These are phyloP conservation scores for Sclerodermus sp. DNA, from an alignment of 2,888 invertebrate genomes.

Conservation along the genomic window DNA sequence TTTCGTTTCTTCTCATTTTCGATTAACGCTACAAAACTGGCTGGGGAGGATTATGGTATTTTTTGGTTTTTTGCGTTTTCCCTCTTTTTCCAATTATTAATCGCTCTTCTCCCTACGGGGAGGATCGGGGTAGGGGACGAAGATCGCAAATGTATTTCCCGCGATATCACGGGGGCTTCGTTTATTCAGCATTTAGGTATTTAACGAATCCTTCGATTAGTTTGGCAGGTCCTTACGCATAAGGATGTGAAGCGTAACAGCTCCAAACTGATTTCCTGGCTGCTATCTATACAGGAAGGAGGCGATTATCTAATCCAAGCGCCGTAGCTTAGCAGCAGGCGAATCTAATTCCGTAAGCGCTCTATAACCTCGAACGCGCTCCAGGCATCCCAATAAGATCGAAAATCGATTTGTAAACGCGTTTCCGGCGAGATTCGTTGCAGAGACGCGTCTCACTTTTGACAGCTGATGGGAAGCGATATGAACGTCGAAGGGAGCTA, in stretches of 20 bases:
- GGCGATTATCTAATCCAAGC: conserved; percentile 29
- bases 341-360: not conserved
- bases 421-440: not conserved
- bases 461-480: conserved; percentile 15
- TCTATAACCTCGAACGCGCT: not conserved
- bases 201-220: too few species aligned
- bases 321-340: not conserved
- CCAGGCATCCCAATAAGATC: conserved; percentile 4
- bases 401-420: conserved; percentile 3
- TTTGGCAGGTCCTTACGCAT: too few species aligned
- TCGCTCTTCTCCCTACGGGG: too few species aligned
- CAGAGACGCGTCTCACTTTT: conserved; percentile 8
- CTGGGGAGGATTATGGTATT: too few species aligned
- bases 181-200: too few species aligned
- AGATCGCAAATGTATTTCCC: too few species aligned
- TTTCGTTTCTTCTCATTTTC: too few species aligned
- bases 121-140: too few species aligned
- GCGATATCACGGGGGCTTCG: too few species aligned
- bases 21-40: too few species aligned
- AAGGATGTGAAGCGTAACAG: not conserved
- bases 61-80: too few species aligned
- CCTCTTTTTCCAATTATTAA: too few species aligned
- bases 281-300: conserved; percentile 7
- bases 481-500: not conserved
- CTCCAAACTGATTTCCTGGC: not conserved